These are phyloP conservation scores for Gryllus bimaculatus DNA, from an alignment of 1,140 invertebrate genomes.

Conservation along the genomic window DNA sequence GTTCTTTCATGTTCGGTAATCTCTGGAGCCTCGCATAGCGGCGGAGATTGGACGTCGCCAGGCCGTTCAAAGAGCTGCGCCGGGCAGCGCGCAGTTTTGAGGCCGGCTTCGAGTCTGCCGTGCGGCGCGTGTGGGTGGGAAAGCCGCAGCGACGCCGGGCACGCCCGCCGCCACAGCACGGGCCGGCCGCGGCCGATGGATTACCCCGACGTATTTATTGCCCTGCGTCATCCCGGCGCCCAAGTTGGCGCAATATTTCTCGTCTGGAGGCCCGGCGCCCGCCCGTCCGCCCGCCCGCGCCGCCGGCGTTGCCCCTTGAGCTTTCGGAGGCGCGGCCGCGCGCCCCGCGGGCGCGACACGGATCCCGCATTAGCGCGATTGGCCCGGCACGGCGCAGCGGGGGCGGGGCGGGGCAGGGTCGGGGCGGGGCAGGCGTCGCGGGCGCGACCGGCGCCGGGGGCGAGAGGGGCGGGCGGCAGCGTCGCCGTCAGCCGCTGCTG, in stretches of 20 bases:
- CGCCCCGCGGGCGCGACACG: not conserved
- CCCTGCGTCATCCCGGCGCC: not conserved
- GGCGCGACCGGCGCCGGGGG: no score
- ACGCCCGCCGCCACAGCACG: not conserved
- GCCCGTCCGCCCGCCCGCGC: no score
- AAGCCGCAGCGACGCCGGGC: not conserved
- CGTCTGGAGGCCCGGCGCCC: not conserved
- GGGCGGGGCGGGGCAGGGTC: not conserved
- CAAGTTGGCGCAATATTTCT: conserved; percentile 4
- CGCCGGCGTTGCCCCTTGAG: conserved; percentile 11
- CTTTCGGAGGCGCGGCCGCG: not conserved
- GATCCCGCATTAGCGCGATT: conserved; percentile 14
- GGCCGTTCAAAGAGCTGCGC: no score
- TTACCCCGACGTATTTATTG: conserved; percentile 4
- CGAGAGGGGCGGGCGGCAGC: not conserved
- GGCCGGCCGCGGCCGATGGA: not conserved
- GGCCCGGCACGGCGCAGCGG: not conserved
- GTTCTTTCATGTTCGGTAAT: no score
- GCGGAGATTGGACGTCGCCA: not conserved
- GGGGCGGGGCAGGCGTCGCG: no score
- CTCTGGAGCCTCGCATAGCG: not conserved
- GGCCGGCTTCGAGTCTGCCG: not conserved
- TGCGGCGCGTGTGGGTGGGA: no score
- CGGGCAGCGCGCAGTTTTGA: not conserved
- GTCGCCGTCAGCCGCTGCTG: no score